Evolutionary conservation across 2,888 invertebrate species (phyloP).

Genomic region (Polymixis lichenea): DNA sequence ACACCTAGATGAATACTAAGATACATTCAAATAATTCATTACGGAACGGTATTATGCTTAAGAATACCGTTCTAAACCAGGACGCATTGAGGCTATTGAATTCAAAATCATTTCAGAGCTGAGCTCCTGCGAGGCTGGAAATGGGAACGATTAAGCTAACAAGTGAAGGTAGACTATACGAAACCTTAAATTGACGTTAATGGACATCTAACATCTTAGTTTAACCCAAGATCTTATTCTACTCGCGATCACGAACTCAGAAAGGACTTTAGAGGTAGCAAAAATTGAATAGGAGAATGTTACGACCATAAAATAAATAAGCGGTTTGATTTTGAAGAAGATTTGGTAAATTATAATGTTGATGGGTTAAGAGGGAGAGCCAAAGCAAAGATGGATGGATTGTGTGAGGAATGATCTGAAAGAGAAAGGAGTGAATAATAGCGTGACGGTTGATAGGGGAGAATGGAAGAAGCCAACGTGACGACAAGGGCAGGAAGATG

Average conservation of each 20-base stretch:
- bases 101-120: conserved; percentile 54
- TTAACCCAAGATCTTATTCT: conserved; percentile 46
- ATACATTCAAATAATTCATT: conserved; percentile 55
- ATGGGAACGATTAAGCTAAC: conserved; percentile 60
- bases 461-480: neutral
- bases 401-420: neutral
- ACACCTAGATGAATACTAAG: neutral
- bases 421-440: neutral
- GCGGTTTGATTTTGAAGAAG: neutral
- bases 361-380: neutral
- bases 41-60: conserved; percentile 47
- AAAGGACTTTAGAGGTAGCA: conserved; percentile 19
- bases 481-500: neutral
- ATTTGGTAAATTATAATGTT: neutral
- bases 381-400: neutral
- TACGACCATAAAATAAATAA: neutral
- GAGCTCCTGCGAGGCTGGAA: conserved; percentile 48
- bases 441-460: neutral
- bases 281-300: conserved; percentile 13
- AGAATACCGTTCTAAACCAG: conserved; percentile 54
- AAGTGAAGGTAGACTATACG: conserved; percentile 58
- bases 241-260: conserved; percentile 26
- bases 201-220: conserved; percentile 64
- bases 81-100: conserved; percentile 57
- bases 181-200: conserved; percentile 62